Evolutionary conservation across 2,797 vertebrate genomes (phyloP).

Genomic region (Falco berigora): DNA sequence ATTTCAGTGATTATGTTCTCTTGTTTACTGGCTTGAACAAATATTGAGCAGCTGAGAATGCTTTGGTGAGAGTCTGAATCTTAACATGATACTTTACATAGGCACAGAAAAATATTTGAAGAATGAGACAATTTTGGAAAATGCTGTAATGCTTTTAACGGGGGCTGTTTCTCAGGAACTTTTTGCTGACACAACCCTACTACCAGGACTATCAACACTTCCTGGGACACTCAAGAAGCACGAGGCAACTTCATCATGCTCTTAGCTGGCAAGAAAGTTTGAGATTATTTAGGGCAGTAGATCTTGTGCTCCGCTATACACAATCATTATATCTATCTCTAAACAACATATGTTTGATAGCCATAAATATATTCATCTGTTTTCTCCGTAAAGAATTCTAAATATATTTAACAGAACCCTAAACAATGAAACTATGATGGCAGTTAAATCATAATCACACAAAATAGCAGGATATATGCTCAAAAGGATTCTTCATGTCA

Average conservation of each 20-base stretch:
- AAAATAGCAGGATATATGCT: neutral
- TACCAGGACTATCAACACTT: neutral
- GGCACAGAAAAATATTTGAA: neutral
- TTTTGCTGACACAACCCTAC: neutral
- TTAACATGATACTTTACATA: neutral
- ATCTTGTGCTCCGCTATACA: neutral
- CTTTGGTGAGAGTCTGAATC: neutral
- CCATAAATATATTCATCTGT: neutral
- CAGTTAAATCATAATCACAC: slow-evolving; percentile 10
- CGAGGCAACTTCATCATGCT: neutral
- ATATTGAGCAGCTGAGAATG: neutral
- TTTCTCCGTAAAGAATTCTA: neutral
- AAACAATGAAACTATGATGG: neutral
- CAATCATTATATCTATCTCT: neutral
- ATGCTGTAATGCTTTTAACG: neutral
- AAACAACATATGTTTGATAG: neutral
- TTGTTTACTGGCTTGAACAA: neutral
- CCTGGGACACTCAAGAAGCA: neutral
- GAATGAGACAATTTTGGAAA: slow-evolving; percentile 5
- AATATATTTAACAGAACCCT: neutral
- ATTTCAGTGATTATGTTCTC: neutral
- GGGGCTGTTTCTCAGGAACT: neutral
- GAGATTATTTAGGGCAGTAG: neutral
- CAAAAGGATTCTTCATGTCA: slow-evolving; percentile 22
- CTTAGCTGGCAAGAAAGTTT: neutral